Conservation (phyloP, 2,888 invertebrate species). For the Stenchaetothrips biformis region DNA sequence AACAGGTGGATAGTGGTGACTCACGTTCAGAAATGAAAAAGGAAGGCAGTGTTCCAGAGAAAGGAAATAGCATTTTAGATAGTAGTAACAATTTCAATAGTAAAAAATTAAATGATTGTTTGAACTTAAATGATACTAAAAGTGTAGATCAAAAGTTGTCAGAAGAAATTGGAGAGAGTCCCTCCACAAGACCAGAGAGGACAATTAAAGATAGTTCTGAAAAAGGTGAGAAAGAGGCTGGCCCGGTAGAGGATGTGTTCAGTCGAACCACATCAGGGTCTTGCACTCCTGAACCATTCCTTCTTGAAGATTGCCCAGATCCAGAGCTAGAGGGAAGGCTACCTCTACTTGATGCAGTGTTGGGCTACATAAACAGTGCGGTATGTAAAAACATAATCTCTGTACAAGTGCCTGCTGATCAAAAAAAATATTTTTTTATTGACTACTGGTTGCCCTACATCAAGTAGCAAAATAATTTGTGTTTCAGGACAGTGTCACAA, state of each 20-base stretch:
- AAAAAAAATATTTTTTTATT: conserved; percentile 22
- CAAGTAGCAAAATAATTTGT: conserved; percentile 28
- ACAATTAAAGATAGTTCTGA: not conserved
- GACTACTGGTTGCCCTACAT: not conserved
- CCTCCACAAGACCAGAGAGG: not conserved
- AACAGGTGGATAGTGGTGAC: too few species aligned
- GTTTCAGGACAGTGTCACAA: conserved; percentile 59
- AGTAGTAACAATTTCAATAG: not conserved
- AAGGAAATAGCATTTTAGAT: not conserved
- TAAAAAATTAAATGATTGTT: not conserved
- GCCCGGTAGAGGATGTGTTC: not conserved
- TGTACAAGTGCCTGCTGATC: not conserved
- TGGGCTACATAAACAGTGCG: conserved; percentile 61
- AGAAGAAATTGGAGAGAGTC: not conserved
- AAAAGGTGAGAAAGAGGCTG: not conserved
- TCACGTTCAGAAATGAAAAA: too few species aligned
- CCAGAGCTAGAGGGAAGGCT: conserved; percentile 44
- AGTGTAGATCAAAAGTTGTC: not conserved
- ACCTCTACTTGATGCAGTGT: conserved; percentile 56
- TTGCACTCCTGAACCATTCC: conserved; percentile 28
- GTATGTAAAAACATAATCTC: conserved; percentile 47
- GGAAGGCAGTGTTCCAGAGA: too few species aligned
- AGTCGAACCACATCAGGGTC: conserved; percentile 36
- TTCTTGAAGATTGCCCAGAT: conserved; percentile 33
- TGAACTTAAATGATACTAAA: not conserved